These are phyloP conservation scores for Plectus sambesii DNA, from an alignment of 1,140 invertebrate species.

Conservation along the genomic window DNA sequence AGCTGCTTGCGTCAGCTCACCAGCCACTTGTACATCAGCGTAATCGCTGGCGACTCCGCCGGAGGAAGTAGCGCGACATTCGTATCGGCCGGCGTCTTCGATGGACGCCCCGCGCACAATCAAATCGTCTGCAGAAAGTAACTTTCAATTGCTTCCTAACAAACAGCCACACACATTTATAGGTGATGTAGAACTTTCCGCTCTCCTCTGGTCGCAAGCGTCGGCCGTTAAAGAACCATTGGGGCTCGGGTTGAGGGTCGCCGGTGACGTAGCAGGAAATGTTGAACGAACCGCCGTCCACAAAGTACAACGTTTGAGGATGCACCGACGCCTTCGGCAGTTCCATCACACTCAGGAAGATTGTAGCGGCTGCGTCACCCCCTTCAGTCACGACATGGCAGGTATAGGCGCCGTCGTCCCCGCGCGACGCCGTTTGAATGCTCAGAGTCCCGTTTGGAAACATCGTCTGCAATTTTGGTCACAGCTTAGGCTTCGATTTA, in stretches of 20 bases:
- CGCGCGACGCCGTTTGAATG: slow-evolving; percentile 22
- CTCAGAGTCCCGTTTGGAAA: slow-evolving; percentile 39
- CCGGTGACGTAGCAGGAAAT: slow-evolving; percentile 29
- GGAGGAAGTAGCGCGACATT: slow-evolving; percentile 50
- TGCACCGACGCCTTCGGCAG: slow-evolving; percentile 24
- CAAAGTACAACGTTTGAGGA: slow-evolving; percentile 30
- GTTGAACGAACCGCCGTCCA: slow-evolving; percentile 22
- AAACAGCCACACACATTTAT: slow-evolving; percentile 29
- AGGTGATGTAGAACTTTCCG: slow-evolving; percentile 34
- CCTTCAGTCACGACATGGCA: slow-evolving; percentile 35
- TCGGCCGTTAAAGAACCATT: slow-evolving; percentile 37
- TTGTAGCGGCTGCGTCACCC: slow-evolving; percentile 29
- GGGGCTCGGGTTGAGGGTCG: slow-evolving; percentile 28
- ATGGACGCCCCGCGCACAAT: slow-evolving; percentile 35
- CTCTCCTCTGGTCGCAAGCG: slow-evolving; percentile 23
- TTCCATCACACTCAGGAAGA: slow-evolving; percentile 27
- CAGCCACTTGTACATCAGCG: slow-evolving; percentile 28
- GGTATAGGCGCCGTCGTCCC: slow-evolving; percentile 30
- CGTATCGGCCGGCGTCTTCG: slow-evolving; percentile 49
- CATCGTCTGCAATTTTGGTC: slow-evolving; percentile 9
- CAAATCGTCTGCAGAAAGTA: slow-evolving; percentile 33
- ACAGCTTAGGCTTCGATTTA: too few species aligned
- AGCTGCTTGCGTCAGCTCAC: too few species aligned
- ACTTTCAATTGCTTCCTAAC: slow-evolving; percentile 11
- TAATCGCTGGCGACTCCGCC: slow-evolving; percentile 47